These are phyloP conservation scores for Coreius guichenoti DNA, from an alignment of 2,797 vertebrate species.

Conservation along the genomic window DNA sequence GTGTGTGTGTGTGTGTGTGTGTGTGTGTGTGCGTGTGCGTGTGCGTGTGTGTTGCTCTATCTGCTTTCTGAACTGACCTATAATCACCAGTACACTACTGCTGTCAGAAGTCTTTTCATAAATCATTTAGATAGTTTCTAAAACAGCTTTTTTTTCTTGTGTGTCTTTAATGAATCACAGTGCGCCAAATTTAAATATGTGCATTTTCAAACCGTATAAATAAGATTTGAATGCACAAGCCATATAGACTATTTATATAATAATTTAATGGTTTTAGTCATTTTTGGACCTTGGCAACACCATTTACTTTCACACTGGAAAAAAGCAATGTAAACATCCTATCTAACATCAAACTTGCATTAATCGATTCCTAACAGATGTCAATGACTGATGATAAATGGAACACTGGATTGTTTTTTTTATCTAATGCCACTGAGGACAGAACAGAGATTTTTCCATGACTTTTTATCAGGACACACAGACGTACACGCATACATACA, in stretches of 20 bases:
- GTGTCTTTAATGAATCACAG: background rate
- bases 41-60: constrained; percentile 1
- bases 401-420: background rate
- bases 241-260: background rate
- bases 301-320: background rate
- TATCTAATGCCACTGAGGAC: constrained; percentile 14
- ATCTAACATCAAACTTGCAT: background rate
- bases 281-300: background rate
- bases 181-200: background rate
- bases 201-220: background rate
- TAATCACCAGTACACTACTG: constrained; percentile 29
- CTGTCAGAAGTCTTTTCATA: background rate
- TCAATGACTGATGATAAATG: background rate
- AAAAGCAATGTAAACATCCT: background rate
- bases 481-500: background rate
- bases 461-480: constrained; percentile 16
- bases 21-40: constrained; percentile 29
- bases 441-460: background rate
- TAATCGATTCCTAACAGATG: constrained; percentile 3
- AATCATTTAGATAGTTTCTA: background rate
- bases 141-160: background rate
- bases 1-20: constrained; percentile 36
- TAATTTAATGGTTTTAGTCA: background rate
- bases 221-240: background rate
- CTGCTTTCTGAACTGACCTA: constrained; percentile 23